A percentile compares a stretch with the other conserved stretches of the same genome.
Evolutionary conservation across 64 coral and sea anemone species (phyloP).

Genomic region (Porites australiensis): DNA sequence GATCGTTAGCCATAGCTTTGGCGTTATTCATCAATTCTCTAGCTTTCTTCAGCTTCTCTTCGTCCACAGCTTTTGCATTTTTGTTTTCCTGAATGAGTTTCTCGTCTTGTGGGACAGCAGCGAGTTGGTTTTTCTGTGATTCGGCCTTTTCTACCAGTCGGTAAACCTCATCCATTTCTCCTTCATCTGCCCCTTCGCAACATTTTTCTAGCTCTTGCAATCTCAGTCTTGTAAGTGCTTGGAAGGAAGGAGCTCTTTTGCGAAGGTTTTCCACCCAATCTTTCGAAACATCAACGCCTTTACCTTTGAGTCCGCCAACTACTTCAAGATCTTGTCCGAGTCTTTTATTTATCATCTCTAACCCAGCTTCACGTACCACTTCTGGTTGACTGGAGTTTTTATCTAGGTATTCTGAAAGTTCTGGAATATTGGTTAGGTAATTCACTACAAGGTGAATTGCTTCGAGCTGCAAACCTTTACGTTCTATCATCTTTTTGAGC

Average conservation of each 20-base stretch:
- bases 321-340: too few relatives aligned
- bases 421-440: too few relatives aligned
- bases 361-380: too few relatives aligned
- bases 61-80: neutral
- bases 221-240: constrained; percentile 7
- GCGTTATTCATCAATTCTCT: constrained; percentile 1
- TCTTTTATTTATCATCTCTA: too few relatives aligned
- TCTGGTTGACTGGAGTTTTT: too few relatives aligned
- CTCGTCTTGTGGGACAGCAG: neutral
- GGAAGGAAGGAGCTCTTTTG: constrained; percentile 11
- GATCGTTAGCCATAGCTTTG: neutral
- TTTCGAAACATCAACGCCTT: neutral
- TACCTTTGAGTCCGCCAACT: neutral
- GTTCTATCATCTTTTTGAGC: too few relatives aligned
- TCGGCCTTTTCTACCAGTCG: constrained; percentile 1
- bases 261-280: neutral
- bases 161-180: constrained; percentile 29
- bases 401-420: too few relatives aligned
- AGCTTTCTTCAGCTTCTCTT: neutral
- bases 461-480: too few relatives aligned
- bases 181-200: constrained; percentile 30
- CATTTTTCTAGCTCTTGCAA: neutral
- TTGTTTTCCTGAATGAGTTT: neutral
- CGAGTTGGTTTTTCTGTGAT: neutral
- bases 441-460: too few relatives aligned